phyloP scores from a whole-genome alignment of 2,888 invertebrate species.

The Dioctria linearis region DNA sequence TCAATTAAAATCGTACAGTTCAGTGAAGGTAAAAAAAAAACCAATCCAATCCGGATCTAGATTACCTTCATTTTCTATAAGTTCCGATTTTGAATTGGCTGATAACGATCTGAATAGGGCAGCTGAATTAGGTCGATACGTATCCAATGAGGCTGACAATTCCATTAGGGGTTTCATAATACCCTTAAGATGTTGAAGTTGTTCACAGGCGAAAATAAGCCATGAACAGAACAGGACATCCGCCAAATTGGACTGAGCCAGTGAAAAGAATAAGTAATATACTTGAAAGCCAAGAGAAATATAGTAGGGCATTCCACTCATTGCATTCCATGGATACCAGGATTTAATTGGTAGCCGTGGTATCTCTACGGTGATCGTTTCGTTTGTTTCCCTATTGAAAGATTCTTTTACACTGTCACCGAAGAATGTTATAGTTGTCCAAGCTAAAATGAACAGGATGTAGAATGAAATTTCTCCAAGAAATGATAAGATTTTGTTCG shows the following conservation, averaged over 20 bases:
- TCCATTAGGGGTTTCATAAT: slow-evolving; percentile 92
- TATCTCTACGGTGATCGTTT: slow-evolving; percentile 78
- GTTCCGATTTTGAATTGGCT: slow-evolving; percentile 71
- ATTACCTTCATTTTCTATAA: slow-evolving; percentile 69
- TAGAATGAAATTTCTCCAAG: background rate
- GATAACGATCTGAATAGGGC: slow-evolving; percentile 77
- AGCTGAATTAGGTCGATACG: slow-evolving; percentile 81
- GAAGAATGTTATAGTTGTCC: slow-evolving; percentile 86
- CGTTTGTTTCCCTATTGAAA: slow-evolving; percentile 81
- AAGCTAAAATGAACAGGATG: slow-evolving; percentile 72
- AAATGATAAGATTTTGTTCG: background rate
- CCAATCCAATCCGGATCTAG: background rate
- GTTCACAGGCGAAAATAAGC: slow-evolving; percentile 89
- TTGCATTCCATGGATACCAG: slow-evolving; percentile 85
- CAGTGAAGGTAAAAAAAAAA: background rate
- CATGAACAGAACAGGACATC: slow-evolving; percentile 89
- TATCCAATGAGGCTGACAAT: slow-evolving; percentile 85
- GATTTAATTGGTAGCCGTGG: slow-evolving; percentile 83
- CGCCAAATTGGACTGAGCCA: slow-evolving; percentile 76
- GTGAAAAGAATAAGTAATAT: slow-evolving; percentile 79
- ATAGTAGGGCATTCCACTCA: slow-evolving; percentile 79
- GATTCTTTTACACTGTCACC: slow-evolving; percentile 82
- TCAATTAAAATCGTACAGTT: slow-evolving; percentile 31
- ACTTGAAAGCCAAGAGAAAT: slow-evolving; percentile 79
- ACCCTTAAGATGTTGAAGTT: slow-evolving; percentile 86